These are phyloP conservation scores for Apis mellifera DNA, from an alignment of 1,140 invertebrate genomes.

Conservation along the genomic window DNA sequence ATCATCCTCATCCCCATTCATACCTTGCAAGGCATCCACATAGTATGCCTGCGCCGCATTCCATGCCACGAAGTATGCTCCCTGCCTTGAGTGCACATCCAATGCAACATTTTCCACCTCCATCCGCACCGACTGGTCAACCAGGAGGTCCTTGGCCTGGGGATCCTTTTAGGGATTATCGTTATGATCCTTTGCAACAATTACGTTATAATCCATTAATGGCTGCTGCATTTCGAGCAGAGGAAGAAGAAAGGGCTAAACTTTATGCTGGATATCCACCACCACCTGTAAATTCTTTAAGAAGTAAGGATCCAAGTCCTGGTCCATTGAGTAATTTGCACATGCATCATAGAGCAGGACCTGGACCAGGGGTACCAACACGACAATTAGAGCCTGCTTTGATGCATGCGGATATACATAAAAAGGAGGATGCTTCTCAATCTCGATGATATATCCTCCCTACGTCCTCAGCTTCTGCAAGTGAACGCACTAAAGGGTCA, in stretches of 20 bases:
- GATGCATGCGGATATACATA: slow-evolving; percentile 80
- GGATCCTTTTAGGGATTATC: slow-evolving; percentile 86
- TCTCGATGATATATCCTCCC: slow-evolving; percentile 79
- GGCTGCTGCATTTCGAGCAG: slow-evolving; percentile 85
- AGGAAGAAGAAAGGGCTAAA: slow-evolving; percentile 88
- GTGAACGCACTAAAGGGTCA: slow-evolving; percentile 55
- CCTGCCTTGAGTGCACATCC: slow-evolving; percentile 79
- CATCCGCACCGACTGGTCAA: slow-evolving; percentile 74
- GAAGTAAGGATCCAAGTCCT: slow-evolving; percentile 84
- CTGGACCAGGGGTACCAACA: slow-evolving; percentile 72
- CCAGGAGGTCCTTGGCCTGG: slow-evolving; percentile 84
- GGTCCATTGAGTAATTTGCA: slow-evolving; percentile 81
- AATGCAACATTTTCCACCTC: slow-evolving; percentile 83
- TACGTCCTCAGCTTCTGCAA: slow-evolving; percentile 58
- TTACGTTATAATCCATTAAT: slow-evolving; percentile 88
- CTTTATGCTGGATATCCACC: slow-evolving; percentile 86
- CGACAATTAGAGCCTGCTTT: slow-evolving; percentile 71
- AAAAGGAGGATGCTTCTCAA: slow-evolving; percentile 80
- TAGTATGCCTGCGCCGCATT: slow-evolving; percentile 76
- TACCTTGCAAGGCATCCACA: slow-evolving; percentile 77
- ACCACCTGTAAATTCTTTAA: slow-evolving; percentile 80
- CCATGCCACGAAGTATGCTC: slow-evolving; percentile 82
- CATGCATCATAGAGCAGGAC: slow-evolving; percentile 79
- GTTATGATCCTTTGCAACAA: slow-evolving; percentile 85
- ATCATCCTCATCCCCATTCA: slow-evolving; percentile 74